Conservation (phyloP, 2,113 vertebrate species). For the Embiotoca jacksoni region DNA sequence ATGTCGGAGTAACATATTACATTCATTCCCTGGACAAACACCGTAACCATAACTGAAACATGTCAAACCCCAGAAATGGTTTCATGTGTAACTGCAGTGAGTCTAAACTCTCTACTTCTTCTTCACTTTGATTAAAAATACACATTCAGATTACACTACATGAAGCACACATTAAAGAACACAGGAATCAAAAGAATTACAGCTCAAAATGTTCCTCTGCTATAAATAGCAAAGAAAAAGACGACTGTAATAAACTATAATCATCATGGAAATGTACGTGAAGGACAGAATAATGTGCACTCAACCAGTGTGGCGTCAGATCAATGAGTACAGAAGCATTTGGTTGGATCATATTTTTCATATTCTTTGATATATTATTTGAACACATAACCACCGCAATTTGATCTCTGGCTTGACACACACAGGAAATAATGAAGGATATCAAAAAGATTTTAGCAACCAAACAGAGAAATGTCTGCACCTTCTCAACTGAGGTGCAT, state of each 20-base stretch:
- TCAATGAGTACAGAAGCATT: no score
- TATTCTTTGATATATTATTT: no score
- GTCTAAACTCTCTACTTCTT: slow-evolving; percentile 22
- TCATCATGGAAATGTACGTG: background rate
- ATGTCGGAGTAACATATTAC: slow-evolving; percentile 7
- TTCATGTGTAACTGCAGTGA: slow-evolving; percentile 22
- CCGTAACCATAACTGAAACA: slow-evolving; percentile 14
- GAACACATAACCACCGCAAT: no score
- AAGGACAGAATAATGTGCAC: no score
- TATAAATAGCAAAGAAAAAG: background rate
- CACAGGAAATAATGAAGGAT: no score
- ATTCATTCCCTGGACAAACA: slow-evolving; percentile 27
- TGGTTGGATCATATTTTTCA: no score
- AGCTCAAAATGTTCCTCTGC: background rate
- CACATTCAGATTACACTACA: background rate
- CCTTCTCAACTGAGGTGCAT: no score
- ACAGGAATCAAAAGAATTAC: background rate
- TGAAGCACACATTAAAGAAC: background rate
- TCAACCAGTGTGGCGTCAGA: no score
- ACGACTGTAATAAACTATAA: background rate
- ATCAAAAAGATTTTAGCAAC: no score
- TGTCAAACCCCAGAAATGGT: background rate
- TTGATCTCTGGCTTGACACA: no score
- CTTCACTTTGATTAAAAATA: background rate
- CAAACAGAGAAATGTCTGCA: no score